Evolutionary conservation across 35 echinoderm and acorn worm genomes (phyloP).

Genomic region (Hemicentrotus pulcherrimus): DNA sequence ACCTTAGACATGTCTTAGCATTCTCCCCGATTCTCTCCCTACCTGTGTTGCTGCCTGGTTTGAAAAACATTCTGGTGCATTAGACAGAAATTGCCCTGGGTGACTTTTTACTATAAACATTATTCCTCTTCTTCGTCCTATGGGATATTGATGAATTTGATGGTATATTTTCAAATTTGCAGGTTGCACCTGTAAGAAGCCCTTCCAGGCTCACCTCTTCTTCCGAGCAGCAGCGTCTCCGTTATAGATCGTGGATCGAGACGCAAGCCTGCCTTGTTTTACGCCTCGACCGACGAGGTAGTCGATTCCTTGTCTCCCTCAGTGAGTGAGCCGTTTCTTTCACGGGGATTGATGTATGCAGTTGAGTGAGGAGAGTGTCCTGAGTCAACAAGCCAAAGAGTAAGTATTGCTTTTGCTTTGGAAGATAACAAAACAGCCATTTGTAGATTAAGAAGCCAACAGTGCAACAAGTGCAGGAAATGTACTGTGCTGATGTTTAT

Average conservation of each 20-base stretch:
- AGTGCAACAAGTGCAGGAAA: not conserved
- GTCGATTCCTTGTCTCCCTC: not conserved
- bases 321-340: not conserved
- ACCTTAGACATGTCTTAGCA: not conserved
- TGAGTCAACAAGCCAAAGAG: not conserved
- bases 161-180: slow-evolving; percentile 14
- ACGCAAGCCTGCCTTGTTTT: not conserved
- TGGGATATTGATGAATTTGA: not conserved
- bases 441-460: not conserved
- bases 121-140: not conserved
- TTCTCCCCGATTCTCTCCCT: not conserved
- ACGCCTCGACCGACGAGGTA: not conserved
- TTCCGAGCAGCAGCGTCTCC: not conserved
- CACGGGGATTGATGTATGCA: not conserved
- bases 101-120: not conserved
- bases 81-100: not conserved
- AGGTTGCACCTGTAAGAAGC: not conserved
- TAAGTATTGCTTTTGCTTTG: not conserved
- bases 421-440: not conserved
- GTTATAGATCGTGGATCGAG: not conserved
- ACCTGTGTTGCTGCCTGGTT: not conserved
- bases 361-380: not conserved
- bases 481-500: not conserved
- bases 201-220: not conserved
- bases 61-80: not conserved